A percentile compares a stretch with the other conserved stretches of the same genome.
These are phyloP conservation scores for Argynnis bischoffii DNA, from an alignment of 2,888 invertebrate species.

Conservation along the genomic window DNA sequence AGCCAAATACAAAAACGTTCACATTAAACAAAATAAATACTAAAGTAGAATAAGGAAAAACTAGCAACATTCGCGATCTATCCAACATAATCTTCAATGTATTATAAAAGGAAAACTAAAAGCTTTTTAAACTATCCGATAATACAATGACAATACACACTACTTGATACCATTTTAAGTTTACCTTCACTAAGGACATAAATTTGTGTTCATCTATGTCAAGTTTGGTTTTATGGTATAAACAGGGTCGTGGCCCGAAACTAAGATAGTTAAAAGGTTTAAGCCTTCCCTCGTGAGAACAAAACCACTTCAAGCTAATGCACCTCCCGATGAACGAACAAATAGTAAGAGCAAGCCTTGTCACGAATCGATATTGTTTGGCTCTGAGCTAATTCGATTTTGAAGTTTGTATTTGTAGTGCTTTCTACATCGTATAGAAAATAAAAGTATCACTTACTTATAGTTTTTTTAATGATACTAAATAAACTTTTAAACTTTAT, in stretches of 20 bases:
- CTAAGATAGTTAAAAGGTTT: conserved; percentile 72
- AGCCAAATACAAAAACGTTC: too few relatives aligned
- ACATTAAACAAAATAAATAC: too few relatives aligned
- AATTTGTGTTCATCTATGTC: conserved; percentile 49
- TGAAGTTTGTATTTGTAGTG: conserved; percentile 16
- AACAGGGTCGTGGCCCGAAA: conserved; percentile 72
- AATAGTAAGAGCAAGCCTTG: conserved; percentile 50
- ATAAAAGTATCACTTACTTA: too few relatives aligned
- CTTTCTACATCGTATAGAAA: too few relatives aligned
- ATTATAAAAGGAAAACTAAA: conserved; percentile 1
- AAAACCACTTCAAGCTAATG: conserved; percentile 59
- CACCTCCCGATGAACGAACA: conserved; percentile 46
- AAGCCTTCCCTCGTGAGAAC: conserved; percentile 76
- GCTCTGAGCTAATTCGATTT: conserved; percentile 44
- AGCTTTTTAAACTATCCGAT: conserved; percentile 18
- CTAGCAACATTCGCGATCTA: background rate
- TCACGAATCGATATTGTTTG: conserved; percentile 51
- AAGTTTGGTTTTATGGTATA: conserved; percentile 57
- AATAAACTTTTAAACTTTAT: too few relatives aligned
- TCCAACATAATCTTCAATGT: conserved; percentile 2
- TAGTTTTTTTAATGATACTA: too few relatives aligned
- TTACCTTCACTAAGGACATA: conserved; percentile 33
- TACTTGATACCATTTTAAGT: conserved; percentile 16
- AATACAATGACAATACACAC: conserved; percentile 24
- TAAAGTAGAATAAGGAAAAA: background rate